Percentiles rank a stretch among this genome's conserved stretches.
Conservation (phyloP, 2,888 invertebrate genomes). For the Pseudococcus longispinus region DNA sequence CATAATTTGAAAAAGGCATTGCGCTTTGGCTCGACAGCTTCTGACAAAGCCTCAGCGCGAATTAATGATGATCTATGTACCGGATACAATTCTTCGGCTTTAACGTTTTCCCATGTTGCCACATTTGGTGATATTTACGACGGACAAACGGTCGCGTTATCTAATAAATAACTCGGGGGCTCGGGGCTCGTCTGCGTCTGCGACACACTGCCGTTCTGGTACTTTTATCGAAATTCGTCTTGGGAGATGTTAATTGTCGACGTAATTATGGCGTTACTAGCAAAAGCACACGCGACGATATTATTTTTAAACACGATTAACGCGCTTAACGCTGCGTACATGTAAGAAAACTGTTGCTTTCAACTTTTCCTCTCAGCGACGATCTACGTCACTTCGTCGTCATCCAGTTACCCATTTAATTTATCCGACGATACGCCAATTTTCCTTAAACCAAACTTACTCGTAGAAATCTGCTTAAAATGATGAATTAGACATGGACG, state of each 20-base stretch:
- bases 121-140: constrained; percentile 26
- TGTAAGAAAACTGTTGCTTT: background rate
- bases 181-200: too few relatives aligned
- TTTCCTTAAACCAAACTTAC: background rate
- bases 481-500: background rate
- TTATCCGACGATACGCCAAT: background rate
- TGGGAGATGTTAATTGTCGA: background rate
- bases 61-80: constrained; percentile 26
- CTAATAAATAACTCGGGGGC: background rate
- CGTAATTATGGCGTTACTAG: background rate
- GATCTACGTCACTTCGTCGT: background rate
- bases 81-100: constrained; percentile 26
- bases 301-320: background rate
- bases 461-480: background rate
- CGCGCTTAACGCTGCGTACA: background rate
- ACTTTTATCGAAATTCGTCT: constrained; percentile 13
- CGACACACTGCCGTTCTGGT: background rate
- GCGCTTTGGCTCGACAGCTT: constrained; percentile 12
- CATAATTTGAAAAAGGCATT: constrained; percentile 26
- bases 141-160: constrained; percentile 13
- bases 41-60: constrained; percentile 13
- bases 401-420: background rate
- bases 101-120: constrained; percentile 25
- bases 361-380: background rate
- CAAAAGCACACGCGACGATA: background rate